Evolutionary conservation across 2,888 invertebrate genomes (phyloP), one percentile per base, ranked within the genome.

Genomic region (Torymus texanus): DNA sequence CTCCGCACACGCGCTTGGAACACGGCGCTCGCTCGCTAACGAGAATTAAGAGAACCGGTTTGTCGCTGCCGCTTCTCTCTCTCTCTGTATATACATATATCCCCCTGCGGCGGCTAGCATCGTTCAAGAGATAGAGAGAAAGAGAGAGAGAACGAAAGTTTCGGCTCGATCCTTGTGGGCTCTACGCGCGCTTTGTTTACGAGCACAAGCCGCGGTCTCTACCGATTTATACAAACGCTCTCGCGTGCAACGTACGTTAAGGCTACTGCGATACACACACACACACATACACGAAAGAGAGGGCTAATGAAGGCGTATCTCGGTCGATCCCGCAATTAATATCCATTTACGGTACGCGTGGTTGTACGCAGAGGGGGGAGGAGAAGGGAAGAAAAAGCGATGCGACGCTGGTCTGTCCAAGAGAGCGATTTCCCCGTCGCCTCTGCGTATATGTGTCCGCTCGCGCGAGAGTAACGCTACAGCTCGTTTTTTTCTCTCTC

Each of bases 341-440:
- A 81, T 79, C 81, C 74, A 81, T 81, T 81, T 79, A 80, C 68
- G 65, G 68, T 29, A 13, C 51, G 41, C 24, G n/a, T n/a, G n/a
- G 41, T 66, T 21, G 41, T 4, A 18, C 4, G 24, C 51, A 4
- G 21, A 4, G 21, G n/a, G 61, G 14, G 13, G 29, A 24, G 61
- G 61, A 62, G 41, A 63, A 2, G 24, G 58, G 65, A 78, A 70
- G 67, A 72, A 55, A 51, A 61, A 50, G 10, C 13, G 59, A 55
- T 87, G 87, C 74, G 58, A 75, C 59, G 83, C 41, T 41, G 8
- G 41, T 8, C 82, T 79, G 80, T 79, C 75, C 51, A 77, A 73
- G 82, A 84, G 85, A 73, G 82, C 84, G 85, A 87, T 84, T 83
- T 84, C 73, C 73, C 84, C 83, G 83, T 83, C 84, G 86, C 86